Evolutionary conservation across 2,888 invertebrate species (phyloP).

Genomic region (Apodemia duryi): DNA sequence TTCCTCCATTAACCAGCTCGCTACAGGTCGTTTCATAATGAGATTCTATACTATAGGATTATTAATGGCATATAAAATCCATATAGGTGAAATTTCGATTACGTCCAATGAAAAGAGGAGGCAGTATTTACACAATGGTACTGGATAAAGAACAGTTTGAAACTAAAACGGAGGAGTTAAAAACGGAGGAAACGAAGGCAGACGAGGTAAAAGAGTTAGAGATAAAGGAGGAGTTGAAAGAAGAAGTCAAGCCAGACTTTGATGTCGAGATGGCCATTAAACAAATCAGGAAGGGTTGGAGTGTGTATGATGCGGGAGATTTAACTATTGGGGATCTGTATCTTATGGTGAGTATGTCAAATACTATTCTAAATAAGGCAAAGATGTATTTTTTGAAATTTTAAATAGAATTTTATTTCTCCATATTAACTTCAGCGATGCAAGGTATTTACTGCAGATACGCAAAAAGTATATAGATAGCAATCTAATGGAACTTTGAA

Average conservation of each 20-base stretch:
- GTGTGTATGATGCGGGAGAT: slow-evolving; percentile 84
- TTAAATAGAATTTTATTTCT: no score
- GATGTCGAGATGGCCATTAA: slow-evolving; percentile 57
- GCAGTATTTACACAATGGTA: slow-evolving; percentile 58
- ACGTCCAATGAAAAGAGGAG: slow-evolving; percentile 64
- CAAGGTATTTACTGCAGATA: no score
- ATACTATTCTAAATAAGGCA: no score
- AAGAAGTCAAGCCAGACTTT: slow-evolving; percentile 42
- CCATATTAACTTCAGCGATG: no score
- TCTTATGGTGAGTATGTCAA: slow-evolving; percentile 83
- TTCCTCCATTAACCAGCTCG: no score
- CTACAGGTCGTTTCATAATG: no score
- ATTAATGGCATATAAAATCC: no score
- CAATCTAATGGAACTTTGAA: no score
- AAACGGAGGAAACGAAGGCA: slow-evolving; percentile 22
- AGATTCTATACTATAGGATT: no score
- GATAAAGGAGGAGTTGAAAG: slow-evolving; percentile 33
- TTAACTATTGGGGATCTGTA: slow-evolving; percentile 94
- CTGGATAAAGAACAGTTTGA: slow-evolving; percentile 41
- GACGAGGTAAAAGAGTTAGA: slow-evolving; percentile 30
- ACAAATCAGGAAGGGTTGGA: slow-evolving; percentile 87
- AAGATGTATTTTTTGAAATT: no score
- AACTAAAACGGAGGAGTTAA: slow-evolving; percentile 36
- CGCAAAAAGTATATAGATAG: no score
- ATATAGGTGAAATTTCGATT: slow-evolving; percentile 66